A percentile compares a stretch with the other conserved stretches of the same genome.
phyloP scores from a whole-genome alignment of 2,888 invertebrate genomes.

The Cyrtodaria siliqua region DNA sequence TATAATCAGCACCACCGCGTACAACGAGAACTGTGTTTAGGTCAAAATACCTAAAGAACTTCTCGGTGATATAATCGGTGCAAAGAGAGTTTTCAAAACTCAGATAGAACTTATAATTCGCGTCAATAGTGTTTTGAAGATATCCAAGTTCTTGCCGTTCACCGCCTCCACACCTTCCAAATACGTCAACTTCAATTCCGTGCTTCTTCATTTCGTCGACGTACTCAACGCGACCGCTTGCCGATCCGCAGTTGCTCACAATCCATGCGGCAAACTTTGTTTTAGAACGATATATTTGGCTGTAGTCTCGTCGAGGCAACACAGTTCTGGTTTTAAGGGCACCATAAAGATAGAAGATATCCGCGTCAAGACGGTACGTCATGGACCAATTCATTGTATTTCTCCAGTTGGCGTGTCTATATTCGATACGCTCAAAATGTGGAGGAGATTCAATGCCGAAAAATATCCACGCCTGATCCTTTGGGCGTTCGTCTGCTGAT shows the following conservation, averaged over 20 bases:
- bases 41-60: conserved; percentile 71
- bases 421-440: too few relatives aligned
- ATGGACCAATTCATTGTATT: too few relatives aligned
- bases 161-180: conserved; percentile 58
- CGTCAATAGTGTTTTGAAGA: too few relatives aligned
- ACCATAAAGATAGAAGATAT: too few relatives aligned
- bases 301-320: conserved; percentile 6
- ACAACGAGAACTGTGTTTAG: too few relatives aligned
- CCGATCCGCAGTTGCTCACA: conserved; percentile 67
- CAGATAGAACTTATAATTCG: conserved; percentile 77
- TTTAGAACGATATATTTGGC: conserved; percentile 27
- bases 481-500: too few relatives aligned
- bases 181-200: conserved; percentile 63
- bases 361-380: too few relatives aligned
- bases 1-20: too few relatives aligned
- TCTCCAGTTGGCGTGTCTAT: too few relatives aligned
- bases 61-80: conserved; percentile 81
- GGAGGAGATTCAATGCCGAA: too few relatives aligned
- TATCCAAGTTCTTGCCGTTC: background rate
- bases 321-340: background rate
- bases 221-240: conserved; percentile 59
- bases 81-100: conserved; percentile 81
- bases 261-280: conserved; percentile 65
- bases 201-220: conserved; percentile 50
- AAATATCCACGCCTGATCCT: too few relatives aligned